phyloP scores from a whole-genome alignment of 2,797 vertebrate species.

The Vultur gryphus region DNA sequence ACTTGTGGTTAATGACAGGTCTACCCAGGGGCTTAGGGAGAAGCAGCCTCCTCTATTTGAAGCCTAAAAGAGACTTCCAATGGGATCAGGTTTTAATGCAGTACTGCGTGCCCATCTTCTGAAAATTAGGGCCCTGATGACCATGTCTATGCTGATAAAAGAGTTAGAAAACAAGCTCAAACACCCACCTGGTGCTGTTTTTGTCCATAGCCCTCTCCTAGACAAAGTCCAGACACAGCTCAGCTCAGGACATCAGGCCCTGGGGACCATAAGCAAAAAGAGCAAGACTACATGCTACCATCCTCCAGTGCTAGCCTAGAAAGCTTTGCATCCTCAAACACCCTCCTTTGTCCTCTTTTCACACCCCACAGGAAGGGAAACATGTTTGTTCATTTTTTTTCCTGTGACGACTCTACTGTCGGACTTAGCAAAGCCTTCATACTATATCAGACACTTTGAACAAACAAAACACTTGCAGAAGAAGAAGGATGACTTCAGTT shows the following conservation, averaged over 20 bases:
- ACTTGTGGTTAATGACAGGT: not conserved
- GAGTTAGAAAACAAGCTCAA: not conserved
- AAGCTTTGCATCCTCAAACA: not conserved
- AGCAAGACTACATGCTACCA: not conserved
- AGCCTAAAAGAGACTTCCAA: not conserved
- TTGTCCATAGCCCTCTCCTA: not conserved
- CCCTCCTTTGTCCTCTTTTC: not conserved
- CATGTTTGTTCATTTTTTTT: not conserved
- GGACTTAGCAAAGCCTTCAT: not conserved
- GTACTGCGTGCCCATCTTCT: not conserved
- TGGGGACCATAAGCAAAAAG: not conserved
- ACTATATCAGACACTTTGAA: not conserved
- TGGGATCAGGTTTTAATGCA: not conserved
- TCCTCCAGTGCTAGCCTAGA: not conserved
- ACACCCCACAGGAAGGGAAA: not conserved
- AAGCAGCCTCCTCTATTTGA: not conserved
- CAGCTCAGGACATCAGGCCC: not conserved
- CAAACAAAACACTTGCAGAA: not conserved
- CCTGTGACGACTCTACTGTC: not conserved
- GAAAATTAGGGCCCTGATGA: not conserved
- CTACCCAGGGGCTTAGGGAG: not conserved
- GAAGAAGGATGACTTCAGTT: not conserved
- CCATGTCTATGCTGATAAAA: not conserved
- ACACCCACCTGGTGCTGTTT: not conserved
- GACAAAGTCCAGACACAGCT: not conserved